These are phyloP conservation scores for Araneus ventricosus DNA, from an alignment of 1,140 invertebrate species.

Conservation along the genomic window DNA sequence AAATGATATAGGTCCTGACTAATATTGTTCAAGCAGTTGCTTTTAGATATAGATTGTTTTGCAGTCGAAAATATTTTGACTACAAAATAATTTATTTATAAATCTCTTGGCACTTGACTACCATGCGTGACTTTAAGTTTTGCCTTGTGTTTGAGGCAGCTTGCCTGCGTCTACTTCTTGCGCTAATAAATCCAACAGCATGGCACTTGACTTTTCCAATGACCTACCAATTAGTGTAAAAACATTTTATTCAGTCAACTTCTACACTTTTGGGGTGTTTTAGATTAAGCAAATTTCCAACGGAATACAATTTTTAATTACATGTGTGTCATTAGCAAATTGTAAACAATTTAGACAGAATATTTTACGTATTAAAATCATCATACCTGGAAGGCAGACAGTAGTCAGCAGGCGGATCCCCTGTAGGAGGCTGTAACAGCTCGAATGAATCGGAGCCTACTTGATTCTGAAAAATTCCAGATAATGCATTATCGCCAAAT, in stretches of 20 bases:
- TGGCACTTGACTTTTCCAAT: too few species aligned
- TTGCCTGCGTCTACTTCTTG: too few species aligned
- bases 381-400: constrained; percentile 70
- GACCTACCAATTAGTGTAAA: background rate
- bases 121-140: too few species aligned
- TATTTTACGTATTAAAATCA: background rate
- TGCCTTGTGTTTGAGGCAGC: too few species aligned
- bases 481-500: background rate
- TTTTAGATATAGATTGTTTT: background rate
- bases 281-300: background rate
- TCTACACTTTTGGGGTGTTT: background rate
- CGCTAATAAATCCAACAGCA: too few species aligned
- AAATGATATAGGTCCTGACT: background rate
- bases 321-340: background rate
- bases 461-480: constrained; percentile 1
- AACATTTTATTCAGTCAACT: background rate
- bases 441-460: background rate
- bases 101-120: too few species aligned
- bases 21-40: background rate
- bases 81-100: background rate
- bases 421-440: constrained; percentile 50
- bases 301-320: background rate
- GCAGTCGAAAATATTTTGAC: background rate
- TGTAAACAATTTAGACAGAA: background rate
- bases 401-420: constrained; percentile 56